Conservation (phyloP, 2,888 invertebrate genomes). For the Chrysolina oricalcia region DNA sequence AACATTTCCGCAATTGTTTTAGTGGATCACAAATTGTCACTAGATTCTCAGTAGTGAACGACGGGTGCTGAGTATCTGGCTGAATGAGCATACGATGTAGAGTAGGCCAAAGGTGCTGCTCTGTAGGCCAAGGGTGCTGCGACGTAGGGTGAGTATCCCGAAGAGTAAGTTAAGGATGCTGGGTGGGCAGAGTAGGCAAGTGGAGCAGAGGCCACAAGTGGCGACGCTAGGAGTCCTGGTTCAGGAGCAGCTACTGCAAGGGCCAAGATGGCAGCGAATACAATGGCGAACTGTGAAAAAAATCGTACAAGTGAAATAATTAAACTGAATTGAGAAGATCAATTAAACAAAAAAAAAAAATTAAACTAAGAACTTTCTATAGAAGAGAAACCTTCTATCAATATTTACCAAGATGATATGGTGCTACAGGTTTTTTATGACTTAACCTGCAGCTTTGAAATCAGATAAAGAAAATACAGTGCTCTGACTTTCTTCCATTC, state of each 20-base stretch:
- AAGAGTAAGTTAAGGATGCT: conserved; percentile 38
- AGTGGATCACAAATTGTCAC: too few relatives aligned
- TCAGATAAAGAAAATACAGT: too few relatives aligned
- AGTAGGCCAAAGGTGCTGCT: conserved; percentile 28
- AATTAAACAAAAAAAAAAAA: neutral
- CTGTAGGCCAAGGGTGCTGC: conserved; percentile 35
- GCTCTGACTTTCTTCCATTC: too few relatives aligned
- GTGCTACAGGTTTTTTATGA: too few relatives aligned
- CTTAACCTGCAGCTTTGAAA: too few relatives aligned
- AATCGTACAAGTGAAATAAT: neutral
- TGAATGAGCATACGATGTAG: conserved; percentile 29
- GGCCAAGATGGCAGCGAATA: conserved; percentile 51
- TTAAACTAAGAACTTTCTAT: neutral
- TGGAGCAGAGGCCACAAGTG: conserved; percentile 34
- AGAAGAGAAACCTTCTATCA: too few relatives aligned
- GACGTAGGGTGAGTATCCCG: conserved; percentile 21
- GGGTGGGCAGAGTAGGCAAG: conserved; percentile 44
- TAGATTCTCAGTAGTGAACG: neutral
- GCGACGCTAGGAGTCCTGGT: conserved; percentile 22
- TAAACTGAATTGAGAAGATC: neutral
- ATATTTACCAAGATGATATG: too few relatives aligned
- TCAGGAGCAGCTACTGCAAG: conserved; percentile 48
- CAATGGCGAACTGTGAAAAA: conserved; percentile 41
- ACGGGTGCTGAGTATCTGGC: conserved; percentile 32
- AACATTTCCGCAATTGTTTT: too few relatives aligned